These are phyloP conservation scores for Probosciger aterrimus DNA, from an alignment of 2,113 vertebrate species.

Conservation along the genomic window DNA sequence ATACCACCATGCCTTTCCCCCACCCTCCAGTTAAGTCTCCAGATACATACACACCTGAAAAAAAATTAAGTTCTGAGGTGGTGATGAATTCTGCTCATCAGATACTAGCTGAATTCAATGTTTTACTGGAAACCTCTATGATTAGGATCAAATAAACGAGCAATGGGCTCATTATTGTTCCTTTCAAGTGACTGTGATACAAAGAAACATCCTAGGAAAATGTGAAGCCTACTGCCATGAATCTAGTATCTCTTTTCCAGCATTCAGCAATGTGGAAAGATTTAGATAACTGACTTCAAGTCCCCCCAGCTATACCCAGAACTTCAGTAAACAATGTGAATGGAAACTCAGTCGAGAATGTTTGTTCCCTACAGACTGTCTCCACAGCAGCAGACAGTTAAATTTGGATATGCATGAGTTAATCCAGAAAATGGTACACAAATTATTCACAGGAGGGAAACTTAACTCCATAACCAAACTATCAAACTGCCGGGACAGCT, in stretches of 20 bases:
- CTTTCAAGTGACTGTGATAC: neutral
- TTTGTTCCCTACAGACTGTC: neutral
- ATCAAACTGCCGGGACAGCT: constrained; percentile 8
- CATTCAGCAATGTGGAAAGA: neutral
- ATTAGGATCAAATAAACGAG: neutral
- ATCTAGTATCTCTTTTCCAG: neutral
- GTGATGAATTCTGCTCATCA: neutral
- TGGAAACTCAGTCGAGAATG: neutral
- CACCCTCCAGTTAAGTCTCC: neutral
- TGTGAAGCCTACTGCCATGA: neutral
- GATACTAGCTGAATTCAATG: neutral
- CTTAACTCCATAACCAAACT: constrained; percentile 34
- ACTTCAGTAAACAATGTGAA: neutral
- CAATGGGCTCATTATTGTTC: neutral
- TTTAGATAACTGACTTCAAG: constrained; percentile 1
- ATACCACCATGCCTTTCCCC: neutral
- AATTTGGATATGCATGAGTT: constrained; percentile 20
- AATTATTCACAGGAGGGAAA: neutral
- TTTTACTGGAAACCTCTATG: neutral
- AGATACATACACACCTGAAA: neutral
- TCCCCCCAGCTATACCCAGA: neutral
- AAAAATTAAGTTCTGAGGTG: neutral
- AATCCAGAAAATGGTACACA: constrained; percentile 7
- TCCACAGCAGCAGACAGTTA: constrained; percentile 18
- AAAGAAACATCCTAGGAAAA: neutral